These are phyloP conservation scores for Fregetta grallaria DNA, from an alignment of 2,113 vertebrate species.

Conservation along the genomic window DNA sequence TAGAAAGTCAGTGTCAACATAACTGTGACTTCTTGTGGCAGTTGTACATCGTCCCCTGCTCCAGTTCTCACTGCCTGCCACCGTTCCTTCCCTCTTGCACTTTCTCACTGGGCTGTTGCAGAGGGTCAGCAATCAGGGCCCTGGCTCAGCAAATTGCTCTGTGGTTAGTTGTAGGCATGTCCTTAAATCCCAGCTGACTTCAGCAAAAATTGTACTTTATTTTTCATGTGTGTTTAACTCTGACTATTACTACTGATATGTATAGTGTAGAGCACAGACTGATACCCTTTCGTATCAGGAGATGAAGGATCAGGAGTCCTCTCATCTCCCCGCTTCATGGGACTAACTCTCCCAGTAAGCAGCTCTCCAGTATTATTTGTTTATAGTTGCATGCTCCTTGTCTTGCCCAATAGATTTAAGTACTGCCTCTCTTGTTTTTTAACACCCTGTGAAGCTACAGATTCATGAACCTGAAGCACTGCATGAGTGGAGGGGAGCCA, in stretches of 20 bases:
- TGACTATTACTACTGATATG: not conserved
- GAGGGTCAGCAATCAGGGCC: not conserved
- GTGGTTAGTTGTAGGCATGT: not conserved
- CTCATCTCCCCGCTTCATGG: not conserved
- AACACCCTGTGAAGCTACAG: slow-evolving; percentile 48
- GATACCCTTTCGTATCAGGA: not conserved
- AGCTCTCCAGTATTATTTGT: not conserved
- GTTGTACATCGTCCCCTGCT: not conserved
- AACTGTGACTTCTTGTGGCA: not conserved
- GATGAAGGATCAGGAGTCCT: not conserved
- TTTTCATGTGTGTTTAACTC: not conserved
- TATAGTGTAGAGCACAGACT: not conserved
- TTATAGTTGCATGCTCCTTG: not conserved
- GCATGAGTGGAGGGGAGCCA: slow-evolving; percentile 72
- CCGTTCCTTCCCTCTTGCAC: not conserved
- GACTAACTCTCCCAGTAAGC: not conserved
- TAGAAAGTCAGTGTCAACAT: not conserved
- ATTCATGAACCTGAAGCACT: slow-evolving; percentile 72
- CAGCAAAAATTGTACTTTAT: not conserved
- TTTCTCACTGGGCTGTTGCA: not conserved
- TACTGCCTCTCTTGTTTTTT: not conserved
- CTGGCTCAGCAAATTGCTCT: not conserved
- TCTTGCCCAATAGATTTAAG: not conserved
- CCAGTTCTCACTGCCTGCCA: not conserved
- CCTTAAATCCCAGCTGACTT: not conserved